Evolutionary conservation across 2,888 invertebrate species (phyloP).

Genomic region (Colostygia pectinataria): DNA sequence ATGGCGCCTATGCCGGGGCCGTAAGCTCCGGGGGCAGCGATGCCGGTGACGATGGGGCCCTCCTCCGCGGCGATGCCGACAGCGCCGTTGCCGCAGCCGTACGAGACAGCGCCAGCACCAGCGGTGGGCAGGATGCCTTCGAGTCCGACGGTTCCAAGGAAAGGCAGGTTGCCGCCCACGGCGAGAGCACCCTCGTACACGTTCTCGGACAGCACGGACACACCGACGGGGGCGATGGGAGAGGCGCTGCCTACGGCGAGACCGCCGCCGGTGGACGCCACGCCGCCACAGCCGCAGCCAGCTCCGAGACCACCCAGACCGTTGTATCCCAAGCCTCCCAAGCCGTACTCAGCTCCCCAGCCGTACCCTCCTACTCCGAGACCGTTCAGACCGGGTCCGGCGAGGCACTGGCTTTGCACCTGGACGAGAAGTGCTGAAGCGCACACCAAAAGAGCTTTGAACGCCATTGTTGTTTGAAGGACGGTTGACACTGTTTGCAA

Average conservation of each 20-base stretch:
- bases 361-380: neutral
- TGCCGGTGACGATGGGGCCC: slow-evolving; percentile 26
- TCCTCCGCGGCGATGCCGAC: slow-evolving; percentile 31
- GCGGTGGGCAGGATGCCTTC: slow-evolving; percentile 44
- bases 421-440: slow-evolving; percentile 25
- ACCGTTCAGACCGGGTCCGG: slow-evolving; percentile 7
- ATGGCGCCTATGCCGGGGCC: slow-evolving; percentile 22
- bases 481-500: neutral
- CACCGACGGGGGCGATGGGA: slow-evolving; percentile 36
- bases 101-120: slow-evolving; percentile 39
- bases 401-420: slow-evolving; percentile 24
- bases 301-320: too few relatives aligned
- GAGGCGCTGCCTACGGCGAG: slow-evolving; percentile 39
- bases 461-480: slow-evolving; percentile 19
- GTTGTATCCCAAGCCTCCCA: too few relatives aligned
- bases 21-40: slow-evolving; percentile 18
- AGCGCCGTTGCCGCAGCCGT: slow-evolving; percentile 40
- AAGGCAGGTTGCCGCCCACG: slow-evolving; percentile 47
- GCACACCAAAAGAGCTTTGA: slow-evolving; percentile 26
- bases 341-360: neutral
- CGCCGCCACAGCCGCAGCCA: slow-evolving; percentile 34
- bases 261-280: slow-evolving; percentile 38
- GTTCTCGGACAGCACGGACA: slow-evolving; percentile 48
- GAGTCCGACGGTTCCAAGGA: slow-evolving; percentile 46
- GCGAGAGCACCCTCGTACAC: slow-evolving; percentile 39